These are phyloP conservation scores for Sarcophaga subvicina DNA, from an alignment of 2,888 invertebrate species.

Conservation along the genomic window DNA sequence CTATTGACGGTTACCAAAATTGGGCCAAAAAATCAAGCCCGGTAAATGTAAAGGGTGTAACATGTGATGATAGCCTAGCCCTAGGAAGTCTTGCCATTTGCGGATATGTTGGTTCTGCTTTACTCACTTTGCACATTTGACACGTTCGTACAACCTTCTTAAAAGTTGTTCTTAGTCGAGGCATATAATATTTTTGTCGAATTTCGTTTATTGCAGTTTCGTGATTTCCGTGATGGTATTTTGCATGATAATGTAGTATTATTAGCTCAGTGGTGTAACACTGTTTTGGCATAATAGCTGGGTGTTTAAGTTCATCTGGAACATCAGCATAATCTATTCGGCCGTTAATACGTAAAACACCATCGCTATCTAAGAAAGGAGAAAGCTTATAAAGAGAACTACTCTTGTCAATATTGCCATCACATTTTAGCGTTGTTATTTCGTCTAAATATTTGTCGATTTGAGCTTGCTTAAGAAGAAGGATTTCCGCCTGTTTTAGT, in stretches of 20 bases:
- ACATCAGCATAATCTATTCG: slow-evolving; percentile 16
- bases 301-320: slow-evolving; percentile 13
- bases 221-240: slow-evolving; percentile 31
- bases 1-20: background rate
- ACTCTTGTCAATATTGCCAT: no score
- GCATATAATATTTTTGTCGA: slow-evolving; percentile 25
- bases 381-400: no score
- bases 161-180: slow-evolving; percentile 50
- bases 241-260: slow-evolving; percentile 20
- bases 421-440: background rate
- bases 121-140: slow-evolving; percentile 59
- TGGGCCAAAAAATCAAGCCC: slow-evolving; percentile 29
- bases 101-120: slow-evolving; percentile 40
- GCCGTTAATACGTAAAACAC: slow-evolving; percentile 22
- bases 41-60: slow-evolving; percentile 26
- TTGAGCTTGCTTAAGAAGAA: slow-evolving; percentile 20
- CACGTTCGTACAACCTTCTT: slow-evolving; percentile 50
- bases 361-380: background rate
- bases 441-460: slow-evolving; percentile 10
- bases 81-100: slow-evolving; percentile 33
- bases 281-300: slow-evolving; percentile 24
- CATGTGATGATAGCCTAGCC: slow-evolving; percentile 16
- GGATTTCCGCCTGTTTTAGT: slow-evolving; percentile 8
- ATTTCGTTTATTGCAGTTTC: slow-evolving; percentile 23
- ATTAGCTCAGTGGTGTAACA: slow-evolving; percentile 30